These are phyloP conservation scores for Octodon degus DNA, from an alignment of 2,113 vertebrate species.

Conservation along the genomic window DNA sequence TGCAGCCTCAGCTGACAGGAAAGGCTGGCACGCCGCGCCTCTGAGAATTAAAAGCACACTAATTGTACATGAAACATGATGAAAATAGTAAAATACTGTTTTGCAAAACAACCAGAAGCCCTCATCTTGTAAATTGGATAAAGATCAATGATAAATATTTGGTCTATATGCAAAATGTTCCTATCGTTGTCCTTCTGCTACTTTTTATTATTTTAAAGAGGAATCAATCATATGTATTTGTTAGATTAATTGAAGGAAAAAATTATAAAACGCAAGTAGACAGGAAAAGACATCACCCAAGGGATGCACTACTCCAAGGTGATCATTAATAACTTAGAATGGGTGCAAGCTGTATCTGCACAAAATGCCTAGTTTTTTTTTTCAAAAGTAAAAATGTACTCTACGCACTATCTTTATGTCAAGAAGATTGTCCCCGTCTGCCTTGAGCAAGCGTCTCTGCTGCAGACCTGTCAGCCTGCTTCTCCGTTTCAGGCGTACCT, in stretches of 20 bases:
- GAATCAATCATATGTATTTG: background rate
- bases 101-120: background rate
- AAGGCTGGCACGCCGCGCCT: background rate
- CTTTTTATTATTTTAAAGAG: background rate
- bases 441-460: background rate
- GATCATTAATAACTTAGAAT: background rate
- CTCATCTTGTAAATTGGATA: background rate
- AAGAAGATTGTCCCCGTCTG: background rate
- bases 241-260: background rate
- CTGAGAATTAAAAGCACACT: background rate
- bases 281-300: background rate
- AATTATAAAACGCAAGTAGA: background rate
- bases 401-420: background rate
- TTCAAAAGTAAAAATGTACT: background rate
- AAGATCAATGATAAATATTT: background rate
- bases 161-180: background rate
- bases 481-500: slow-evolving; percentile 73
- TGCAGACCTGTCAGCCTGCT: background rate
- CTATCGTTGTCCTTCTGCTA: background rate
- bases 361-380: background rate
- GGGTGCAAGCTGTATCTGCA: background rate
- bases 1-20: background rate
- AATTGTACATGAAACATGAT: no score
- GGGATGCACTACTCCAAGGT: background rate
- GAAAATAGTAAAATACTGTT: background rate